Evolutionary conservation across 2,797 vertebrate genomes (phyloP).

Genomic region (Phaenicophaeus curvirostris): DNA sequence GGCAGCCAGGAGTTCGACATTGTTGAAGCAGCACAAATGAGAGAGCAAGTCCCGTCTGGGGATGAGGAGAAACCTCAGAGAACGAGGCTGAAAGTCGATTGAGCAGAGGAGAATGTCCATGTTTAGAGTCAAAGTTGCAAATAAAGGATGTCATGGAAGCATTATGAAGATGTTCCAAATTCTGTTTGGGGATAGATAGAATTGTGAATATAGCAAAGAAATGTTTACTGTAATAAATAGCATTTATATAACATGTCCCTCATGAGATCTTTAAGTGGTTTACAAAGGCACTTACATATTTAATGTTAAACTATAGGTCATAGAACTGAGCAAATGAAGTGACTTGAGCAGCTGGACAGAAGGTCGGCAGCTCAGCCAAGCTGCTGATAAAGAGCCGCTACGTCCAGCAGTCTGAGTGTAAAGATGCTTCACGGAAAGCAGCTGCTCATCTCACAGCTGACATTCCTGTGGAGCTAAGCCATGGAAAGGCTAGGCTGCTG

Average conservation of each 20-base stretch:
- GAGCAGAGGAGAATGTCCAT: not conserved
- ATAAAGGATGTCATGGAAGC: not conserved
- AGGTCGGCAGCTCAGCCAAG: not conserved
- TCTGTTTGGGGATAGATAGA: not conserved
- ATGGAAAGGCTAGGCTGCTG: not conserved
- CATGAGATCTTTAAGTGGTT: not conserved
- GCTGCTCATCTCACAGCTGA: not conserved
- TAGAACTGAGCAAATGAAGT: not conserved
- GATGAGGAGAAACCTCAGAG: not conserved
- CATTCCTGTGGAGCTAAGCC: not conserved
- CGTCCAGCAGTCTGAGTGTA: not conserved
- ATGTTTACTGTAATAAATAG: not conserved
- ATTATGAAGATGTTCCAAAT: not conserved
- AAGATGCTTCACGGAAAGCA: not conserved
- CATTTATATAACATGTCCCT: not conserved
- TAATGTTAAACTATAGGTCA: not conserved
- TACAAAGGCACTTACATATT: not conserved
- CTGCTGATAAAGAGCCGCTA: not conserved
- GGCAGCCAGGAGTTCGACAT: not conserved
- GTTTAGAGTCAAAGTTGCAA: not conserved
- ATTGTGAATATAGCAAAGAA: not conserved
- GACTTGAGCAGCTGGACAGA: not conserved
- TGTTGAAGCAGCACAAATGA: not conserved
- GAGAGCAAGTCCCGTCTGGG: not conserved
- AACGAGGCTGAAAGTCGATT: not conserved